Evolutionary conservation across 2,797 vertebrate genomes (phyloP).

Genomic region (Erpetoichthys calabaricus): DNA sequence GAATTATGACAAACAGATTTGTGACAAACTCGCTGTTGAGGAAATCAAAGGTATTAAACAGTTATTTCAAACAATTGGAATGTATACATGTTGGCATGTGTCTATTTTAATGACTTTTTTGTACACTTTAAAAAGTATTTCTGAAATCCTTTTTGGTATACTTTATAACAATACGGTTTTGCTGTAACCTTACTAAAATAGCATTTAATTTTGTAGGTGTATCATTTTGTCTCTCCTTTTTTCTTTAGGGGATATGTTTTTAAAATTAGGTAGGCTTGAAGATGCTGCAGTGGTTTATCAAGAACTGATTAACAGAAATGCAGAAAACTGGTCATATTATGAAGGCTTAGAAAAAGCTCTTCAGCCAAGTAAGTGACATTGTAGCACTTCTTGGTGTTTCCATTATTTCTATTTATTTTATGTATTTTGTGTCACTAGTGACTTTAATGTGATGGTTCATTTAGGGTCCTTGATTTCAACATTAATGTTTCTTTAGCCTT

Average conservation of each 20-base stretch:
- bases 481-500: too few relatives aligned
- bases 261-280: slow-evolving; percentile 51
- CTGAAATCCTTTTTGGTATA: neutral
- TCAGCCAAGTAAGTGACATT: slow-evolving; percentile 42
- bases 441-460: too few relatives aligned
- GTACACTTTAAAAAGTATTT: neutral
- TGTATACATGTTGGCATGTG: neutral
- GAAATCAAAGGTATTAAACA: slow-evolving; percentile 51
- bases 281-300: slow-evolving; percentile 50
- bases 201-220: slow-evolving; percentile 9
- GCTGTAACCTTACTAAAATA: neutral
- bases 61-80: neutral
- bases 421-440: too few relatives aligned
- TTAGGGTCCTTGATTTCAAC: too few relatives aligned
- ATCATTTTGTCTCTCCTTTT: slow-evolving; percentile 21
- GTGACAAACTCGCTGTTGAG: slow-evolving; percentile 53
- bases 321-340: slow-evolving; percentile 59
- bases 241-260: slow-evolving; percentile 46
- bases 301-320: slow-evolving; percentile 50
- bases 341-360: slow-evolving; percentile 55
- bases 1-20: slow-evolving; percentile 51
- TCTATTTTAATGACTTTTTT: neutral
- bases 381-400: neutral
- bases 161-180: too few relatives aligned
- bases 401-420: too few relatives aligned